Evolutionary conservation across 23 tunicate species (phyloP).

Genomic region (Ascidia mentula): DNA sequence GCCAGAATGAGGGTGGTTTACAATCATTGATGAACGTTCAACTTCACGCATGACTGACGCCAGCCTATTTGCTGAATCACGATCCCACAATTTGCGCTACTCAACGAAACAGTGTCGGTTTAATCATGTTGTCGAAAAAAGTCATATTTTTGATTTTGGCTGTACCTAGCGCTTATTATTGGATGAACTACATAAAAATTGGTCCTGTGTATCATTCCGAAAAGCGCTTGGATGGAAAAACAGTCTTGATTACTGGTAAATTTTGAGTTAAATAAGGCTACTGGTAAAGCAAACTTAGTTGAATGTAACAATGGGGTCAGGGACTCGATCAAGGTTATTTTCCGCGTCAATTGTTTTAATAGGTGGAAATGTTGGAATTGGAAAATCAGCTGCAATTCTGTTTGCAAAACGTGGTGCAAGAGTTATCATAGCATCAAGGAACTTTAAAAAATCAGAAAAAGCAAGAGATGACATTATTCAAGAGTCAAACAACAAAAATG

Average conservation of each 20-base stretch:
- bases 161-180: neutral
- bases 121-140: neutral
- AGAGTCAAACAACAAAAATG: slow-evolving; percentile 29
- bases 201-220: neutral
- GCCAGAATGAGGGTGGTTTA: no score
- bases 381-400: slow-evolving; percentile 34
- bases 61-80: no score
- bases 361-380: slow-evolving; percentile 37
- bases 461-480: slow-evolving; percentile 21
- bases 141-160: neutral
- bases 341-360: neutral
- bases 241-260: neutral
- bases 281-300: no score
- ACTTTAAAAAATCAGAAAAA: slow-evolving; percentile 14
- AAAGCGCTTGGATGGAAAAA: neutral
- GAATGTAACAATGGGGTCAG: no score
- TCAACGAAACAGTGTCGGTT: no score
- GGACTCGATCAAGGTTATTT: no score
- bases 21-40: no score
- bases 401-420: slow-evolving; percentile 39
- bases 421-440: slow-evolving; percentile 45
- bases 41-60: no score
- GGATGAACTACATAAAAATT: neutral
- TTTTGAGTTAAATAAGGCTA: neutral
- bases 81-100: no score